A percentile compares a stretch with the other conserved stretches of the same genome.
phyloP scores from a whole-genome alignment of 2,797 vertebrate species.

The Sebastes elongatus region DNA sequence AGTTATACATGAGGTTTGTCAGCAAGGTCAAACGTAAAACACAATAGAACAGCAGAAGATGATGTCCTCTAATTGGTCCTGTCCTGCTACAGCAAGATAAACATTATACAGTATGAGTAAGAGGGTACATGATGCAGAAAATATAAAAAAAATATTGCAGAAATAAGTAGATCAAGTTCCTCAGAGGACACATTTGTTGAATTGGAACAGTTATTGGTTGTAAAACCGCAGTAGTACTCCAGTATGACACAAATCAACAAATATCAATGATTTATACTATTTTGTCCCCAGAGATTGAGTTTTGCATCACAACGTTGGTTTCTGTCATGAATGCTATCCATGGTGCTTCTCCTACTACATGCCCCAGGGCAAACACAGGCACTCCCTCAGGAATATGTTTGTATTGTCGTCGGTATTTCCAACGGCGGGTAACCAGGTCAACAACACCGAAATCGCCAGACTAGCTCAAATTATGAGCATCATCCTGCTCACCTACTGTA shows the following conservation, averaged over 20 bases:
- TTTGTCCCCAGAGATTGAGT: background rate
- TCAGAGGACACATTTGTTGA: background rate
- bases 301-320: background rate
- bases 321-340: background rate
- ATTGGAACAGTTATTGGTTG: background rate
- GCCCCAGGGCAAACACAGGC: background rate
- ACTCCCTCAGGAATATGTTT: background rate
- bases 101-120: background rate
- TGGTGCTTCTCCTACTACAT: background rate
- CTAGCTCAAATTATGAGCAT: background rate
- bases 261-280: background rate
- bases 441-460: background rate
- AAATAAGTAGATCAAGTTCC: background rate
- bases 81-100: background rate
- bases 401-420: background rate
- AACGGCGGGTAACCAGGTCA: background rate
- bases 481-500: background rate
- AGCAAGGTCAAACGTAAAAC: background rate
- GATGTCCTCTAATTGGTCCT: conserved; percentile 1
- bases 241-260: background rate
- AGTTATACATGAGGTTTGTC: background rate
- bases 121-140: background rate
- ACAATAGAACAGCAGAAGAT: background rate
- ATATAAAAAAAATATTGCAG: background rate
- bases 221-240: background rate